Percentiles rank a stretch among this genome's conserved stretches.
These are phyloP conservation scores for Chaunax sp. DNA, from an alignment of 2,797 vertebrate genomes.

Conservation along the genomic window DNA sequence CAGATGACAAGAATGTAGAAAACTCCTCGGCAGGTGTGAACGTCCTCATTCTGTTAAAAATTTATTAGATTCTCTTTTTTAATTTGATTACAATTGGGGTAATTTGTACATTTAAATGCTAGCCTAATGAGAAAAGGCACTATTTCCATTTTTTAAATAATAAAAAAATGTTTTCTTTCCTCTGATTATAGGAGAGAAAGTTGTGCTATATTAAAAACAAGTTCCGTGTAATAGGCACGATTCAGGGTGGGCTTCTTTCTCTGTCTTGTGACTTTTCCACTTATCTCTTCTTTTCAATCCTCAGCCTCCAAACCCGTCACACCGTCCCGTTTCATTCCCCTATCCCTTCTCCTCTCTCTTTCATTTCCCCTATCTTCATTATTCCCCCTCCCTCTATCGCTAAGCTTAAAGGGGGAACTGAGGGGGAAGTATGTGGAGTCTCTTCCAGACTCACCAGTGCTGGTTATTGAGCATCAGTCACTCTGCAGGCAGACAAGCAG, in stretches of 20 bases:
- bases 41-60: too few species aligned
- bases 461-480: conserved; percentile 46
- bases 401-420: conserved; percentile 55
- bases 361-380: conserved; percentile 21
- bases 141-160: background rate
- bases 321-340: conserved; percentile 17
- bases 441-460: conserved; percentile 58
- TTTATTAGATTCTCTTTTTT: background rate
- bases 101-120: background rate
- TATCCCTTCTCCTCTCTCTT: conserved; percentile 24
- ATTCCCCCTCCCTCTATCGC: conserved; percentile 35
- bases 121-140: background rate
- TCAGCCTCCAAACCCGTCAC: conserved; percentile 9
- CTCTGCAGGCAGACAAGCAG: conserved; percentile 30
- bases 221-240: background rate
- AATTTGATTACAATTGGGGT: background rate
- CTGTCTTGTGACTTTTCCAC: background rate
- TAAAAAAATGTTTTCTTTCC: background rate
- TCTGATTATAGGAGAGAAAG: background rate
- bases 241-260: conserved; percentile 13
- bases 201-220: background rate
- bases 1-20: too few species aligned
- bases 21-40: too few species aligned
- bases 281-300: conserved; percentile 5
- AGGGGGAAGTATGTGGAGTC: conserved; percentile 66